Conservation (phyloP, 2,797 vertebrate genomes). For the Manis pentadactyla region DNA sequence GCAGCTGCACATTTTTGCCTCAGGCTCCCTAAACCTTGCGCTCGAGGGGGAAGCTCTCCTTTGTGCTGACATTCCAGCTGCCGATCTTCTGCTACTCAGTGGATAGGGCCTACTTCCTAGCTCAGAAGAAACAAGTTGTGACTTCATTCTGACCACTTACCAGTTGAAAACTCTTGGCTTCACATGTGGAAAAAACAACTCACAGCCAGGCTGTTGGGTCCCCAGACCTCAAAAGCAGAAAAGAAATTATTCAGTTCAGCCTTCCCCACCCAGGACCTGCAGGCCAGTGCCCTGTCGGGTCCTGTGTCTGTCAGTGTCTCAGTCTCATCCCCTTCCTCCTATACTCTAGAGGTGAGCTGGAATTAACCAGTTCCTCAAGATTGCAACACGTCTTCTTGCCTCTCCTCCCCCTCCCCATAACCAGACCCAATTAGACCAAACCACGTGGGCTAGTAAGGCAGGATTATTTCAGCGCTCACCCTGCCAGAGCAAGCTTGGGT, state of each 20-base stretch:
- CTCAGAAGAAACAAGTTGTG: neutral
- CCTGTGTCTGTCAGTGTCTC: too few relatives aligned
- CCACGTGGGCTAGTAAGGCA: rapidly evolving
- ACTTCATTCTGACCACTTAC: neutral
- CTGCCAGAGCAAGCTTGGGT: neutral
- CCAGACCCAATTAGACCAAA: neutral
- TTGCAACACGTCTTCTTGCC: neutral
- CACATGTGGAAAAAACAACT: neutral
- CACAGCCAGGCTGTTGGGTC: neutral
- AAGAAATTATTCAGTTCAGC: neutral
- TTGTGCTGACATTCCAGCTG: neutral
- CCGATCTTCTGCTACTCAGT: neutral
- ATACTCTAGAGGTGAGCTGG: neutral
- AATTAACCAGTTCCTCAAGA: neutral
- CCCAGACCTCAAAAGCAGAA: neutral
- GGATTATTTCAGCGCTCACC: neutral
- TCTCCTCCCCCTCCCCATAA: neutral
- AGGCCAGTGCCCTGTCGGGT: neutral
- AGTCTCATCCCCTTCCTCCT: neutral
- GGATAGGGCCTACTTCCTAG: neutral
- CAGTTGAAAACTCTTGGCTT: neutral
- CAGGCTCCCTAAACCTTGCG: neutral
- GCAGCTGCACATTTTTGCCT: conserved; percentile 28
- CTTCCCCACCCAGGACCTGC: neutral
- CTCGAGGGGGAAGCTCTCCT: neutral